These are phyloP conservation scores for Gymnothorax javanicus DNA, from an alignment of 2,797 vertebrate species.

Conservation along the genomic window DNA sequence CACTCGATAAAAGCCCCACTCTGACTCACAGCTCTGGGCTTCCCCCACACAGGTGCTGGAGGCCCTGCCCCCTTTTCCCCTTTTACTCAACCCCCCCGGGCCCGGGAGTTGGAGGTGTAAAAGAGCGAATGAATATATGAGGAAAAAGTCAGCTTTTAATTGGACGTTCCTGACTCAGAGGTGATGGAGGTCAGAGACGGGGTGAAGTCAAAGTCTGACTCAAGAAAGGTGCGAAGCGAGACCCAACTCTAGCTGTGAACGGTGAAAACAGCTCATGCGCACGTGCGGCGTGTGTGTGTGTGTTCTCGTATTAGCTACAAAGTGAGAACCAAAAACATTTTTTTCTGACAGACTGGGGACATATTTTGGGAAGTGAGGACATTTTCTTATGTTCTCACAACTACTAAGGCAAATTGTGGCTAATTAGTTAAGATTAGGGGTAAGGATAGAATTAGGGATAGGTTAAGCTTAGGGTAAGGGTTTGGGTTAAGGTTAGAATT, in stretches of 20 bases:
- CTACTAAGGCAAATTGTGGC: too few species aligned
- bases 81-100: neutral
- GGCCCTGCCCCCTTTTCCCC: slow-evolving; percentile 1
- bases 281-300: too few species aligned
- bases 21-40: slow-evolving; percentile 2
- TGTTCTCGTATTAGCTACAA: too few species aligned
- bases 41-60: neutral
- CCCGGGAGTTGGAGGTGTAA: neutral
- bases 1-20: neutral
- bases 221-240: neutral
- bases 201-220: neutral
- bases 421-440: too few species aligned
- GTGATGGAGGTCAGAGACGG: neutral
- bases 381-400: too few species aligned
- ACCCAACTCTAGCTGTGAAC: slow-evolving; percentile 2
- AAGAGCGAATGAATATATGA: neutral
- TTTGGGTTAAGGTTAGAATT: too few species aligned
- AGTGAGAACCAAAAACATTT: too few species aligned
- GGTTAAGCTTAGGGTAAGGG: too few species aligned
- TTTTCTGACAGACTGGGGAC: too few species aligned
- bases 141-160: neutral
- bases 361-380: too few species aligned
- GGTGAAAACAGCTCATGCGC: neutral
- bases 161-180: neutral
- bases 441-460: too few species aligned